Percentiles rank a stretch among this genome's conserved stretches.
These are phyloP conservation scores for Epizoanthus stellaris DNA, from an alignment of 92 coral and sea anemone genomes.

Conservation along the genomic window DNA sequence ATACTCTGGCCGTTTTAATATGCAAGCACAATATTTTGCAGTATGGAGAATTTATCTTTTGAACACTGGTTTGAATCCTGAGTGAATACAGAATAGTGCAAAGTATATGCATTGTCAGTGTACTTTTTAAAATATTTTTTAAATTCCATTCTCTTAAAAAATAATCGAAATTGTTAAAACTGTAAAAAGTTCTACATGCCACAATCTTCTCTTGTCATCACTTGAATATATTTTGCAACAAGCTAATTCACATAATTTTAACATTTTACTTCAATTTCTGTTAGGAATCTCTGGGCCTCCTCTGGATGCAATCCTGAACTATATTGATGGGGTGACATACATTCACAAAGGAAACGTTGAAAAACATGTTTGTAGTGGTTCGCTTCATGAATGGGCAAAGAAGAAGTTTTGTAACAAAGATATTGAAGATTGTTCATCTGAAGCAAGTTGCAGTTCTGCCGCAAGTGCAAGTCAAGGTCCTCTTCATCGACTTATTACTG, in stretches of 20 bases:
- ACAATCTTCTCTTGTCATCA: conserved; percentile 23
- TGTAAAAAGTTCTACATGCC: conserved; percentile 1
- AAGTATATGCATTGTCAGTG: conserved; percentile 3
- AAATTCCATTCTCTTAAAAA: conserved; percentile 21
- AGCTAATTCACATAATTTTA: conserved; percentile 23
- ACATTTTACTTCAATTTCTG: conserved; percentile 17
- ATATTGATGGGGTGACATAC: conserved; percentile 7
- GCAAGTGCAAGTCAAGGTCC: too few relatives aligned
- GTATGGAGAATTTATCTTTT: neutral
- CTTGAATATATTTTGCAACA: conserved; percentile 28
- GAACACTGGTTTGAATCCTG: neutral
- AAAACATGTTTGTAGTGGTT: neutral
- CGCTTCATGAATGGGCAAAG: neutral
- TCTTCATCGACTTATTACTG: too few relatives aligned
- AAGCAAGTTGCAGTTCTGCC: too few relatives aligned
- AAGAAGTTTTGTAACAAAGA: neutral
- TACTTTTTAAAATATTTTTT: conserved; percentile 16
- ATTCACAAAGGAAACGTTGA: conserved; percentile 15
- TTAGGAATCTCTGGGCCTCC: conserved; percentile 4
- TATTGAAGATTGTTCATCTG: neutral
- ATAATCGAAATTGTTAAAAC: conserved; percentile 31
- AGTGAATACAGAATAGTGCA: neutral
- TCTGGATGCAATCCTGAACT: neutral
- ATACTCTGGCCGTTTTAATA: neutral
- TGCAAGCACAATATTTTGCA: too few relatives aligned